phyloP scores from a whole-genome alignment of 2,113 vertebrate species.

The Puffinus mauretanicus region DNA sequence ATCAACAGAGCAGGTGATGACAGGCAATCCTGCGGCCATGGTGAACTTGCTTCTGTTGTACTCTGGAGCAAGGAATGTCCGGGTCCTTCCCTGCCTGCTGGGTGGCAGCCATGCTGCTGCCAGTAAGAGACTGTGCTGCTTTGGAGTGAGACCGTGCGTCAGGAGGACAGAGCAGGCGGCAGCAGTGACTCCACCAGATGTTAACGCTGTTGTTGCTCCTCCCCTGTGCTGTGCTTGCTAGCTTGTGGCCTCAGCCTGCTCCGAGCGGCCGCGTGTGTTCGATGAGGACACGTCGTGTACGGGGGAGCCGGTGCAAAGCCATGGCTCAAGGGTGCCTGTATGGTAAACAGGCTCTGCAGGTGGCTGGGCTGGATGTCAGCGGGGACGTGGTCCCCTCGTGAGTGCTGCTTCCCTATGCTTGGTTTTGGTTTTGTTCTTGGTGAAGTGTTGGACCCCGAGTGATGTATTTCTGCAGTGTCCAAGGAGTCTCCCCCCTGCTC shows the following conservation, averaged over 20 bases:
- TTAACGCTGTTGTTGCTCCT: fast-evolving
- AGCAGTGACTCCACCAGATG: not conserved
- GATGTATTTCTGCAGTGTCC: not conserved
- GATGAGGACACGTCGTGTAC: fast-evolving
- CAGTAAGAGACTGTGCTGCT: not conserved
- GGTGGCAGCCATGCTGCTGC: not conserved
- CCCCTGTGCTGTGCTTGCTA: not conserved
- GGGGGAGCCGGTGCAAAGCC: not conserved
- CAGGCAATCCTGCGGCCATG: not conserved
- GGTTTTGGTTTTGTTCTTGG: not conserved
- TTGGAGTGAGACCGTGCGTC: not conserved
- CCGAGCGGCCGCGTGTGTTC: fast-evolving
- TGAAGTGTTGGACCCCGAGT: not conserved
- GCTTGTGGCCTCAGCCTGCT: not conserved
- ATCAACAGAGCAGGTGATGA: fast-evolving
- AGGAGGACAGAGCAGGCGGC: not conserved
- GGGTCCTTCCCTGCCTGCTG: not conserved
- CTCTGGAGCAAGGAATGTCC: not conserved
- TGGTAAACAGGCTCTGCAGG: fast-evolving
- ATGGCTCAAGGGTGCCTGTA: fast-evolving
- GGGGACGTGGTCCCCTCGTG: fast-evolving
- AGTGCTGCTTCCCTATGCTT: not conserved
- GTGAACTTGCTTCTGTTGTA: fast-evolving
- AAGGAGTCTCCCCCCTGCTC: not conserved
- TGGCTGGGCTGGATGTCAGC: fast-evolving